Conservation (phyloP, 2,888 invertebrate species). For the Leptogaster cylindrica region DNA sequence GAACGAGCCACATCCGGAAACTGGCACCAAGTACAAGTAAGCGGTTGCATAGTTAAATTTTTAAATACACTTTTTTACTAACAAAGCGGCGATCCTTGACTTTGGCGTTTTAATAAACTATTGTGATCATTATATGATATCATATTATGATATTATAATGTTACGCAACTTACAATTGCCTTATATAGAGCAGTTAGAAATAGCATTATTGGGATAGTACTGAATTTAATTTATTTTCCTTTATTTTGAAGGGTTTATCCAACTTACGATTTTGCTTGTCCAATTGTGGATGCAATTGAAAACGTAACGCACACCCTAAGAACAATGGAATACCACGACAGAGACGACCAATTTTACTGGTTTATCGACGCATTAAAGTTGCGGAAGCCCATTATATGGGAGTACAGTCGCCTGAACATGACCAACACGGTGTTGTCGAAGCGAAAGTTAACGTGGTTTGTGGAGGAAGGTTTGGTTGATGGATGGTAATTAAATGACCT, state of each 20-base stretch:
- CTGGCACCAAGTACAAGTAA: constrained; percentile 94
- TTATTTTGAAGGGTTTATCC: constrained; percentile 87
- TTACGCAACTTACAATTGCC: no score
- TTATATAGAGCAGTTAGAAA: no score
- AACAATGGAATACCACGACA: constrained; percentile 98
- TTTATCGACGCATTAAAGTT: constrained; percentile 86
- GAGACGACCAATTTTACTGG: constrained; percentile 98
- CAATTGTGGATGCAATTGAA: constrained; percentile 97
- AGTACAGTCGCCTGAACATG: constrained; percentile 96
- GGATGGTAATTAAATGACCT: constrained; percentile 74
- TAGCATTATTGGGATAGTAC: no score
- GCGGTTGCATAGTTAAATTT: constrained; percentile 47
- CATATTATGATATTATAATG: no score
- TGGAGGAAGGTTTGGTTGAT: constrained; percentile 90
- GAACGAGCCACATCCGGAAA: constrained; percentile 90
- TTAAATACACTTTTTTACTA: no score
- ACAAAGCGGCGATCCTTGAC: no score
- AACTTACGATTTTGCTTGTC: constrained; percentile 99
- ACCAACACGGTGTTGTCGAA: constrained; percentile 98
- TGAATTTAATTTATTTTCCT: background rate
- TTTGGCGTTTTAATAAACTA: no score
- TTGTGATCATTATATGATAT: no score
- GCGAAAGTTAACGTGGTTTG: constrained; percentile 97
- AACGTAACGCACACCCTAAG: constrained; percentile 96
- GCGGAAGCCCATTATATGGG: constrained; percentile 93